Percentiles rank a stretch among this genome's conserved stretches.
phyloP scores from a whole-genome alignment of 2,797 vertebrate genomes.

The Oceanodroma leucorhoa region DNA sequence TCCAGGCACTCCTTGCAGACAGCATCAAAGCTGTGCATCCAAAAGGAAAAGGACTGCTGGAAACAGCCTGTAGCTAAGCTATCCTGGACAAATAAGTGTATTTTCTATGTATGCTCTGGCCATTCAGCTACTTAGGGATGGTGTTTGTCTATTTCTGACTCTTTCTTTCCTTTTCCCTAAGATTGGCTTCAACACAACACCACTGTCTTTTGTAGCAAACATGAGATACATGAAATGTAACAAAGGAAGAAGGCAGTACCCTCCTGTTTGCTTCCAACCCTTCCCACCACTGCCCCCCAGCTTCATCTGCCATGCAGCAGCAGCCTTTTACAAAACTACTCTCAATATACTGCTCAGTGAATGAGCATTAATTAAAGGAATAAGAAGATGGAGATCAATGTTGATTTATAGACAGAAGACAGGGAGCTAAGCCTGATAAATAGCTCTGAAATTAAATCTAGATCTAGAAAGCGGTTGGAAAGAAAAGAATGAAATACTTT shows the following conservation, averaged over 20 bases:
- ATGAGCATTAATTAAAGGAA: constrained; percentile 26
- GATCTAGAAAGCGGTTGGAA: neutral
- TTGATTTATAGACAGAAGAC: neutral
- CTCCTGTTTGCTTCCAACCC: neutral
- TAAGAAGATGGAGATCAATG: neutral
- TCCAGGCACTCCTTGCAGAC: neutral
- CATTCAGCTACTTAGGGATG: neutral
- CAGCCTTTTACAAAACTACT: neutral
- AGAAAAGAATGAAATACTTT: neutral
- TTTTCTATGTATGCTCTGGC: neutral
- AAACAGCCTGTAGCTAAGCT: constrained; percentile 17
- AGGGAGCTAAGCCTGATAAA: neutral
- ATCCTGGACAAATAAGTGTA: neutral
- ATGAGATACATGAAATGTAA: neutral
- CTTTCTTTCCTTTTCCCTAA: neutral
- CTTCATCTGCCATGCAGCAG: neutral
- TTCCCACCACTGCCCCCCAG: neutral
- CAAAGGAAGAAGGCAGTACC: neutral
- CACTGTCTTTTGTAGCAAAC: neutral
- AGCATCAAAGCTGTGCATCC: constrained; percentile 20
- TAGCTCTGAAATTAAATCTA: neutral
- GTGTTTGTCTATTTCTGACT: neutral
- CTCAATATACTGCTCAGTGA: neutral
- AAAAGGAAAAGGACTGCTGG: constrained; percentile 33
- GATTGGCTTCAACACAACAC: neutral